Percentiles rank a stretch among this genome's conserved stretches.
These are phyloP conservation scores for Helicolenus hilgendorfi DNA, from an alignment of 2,797 vertebrate species.

Conservation along the genomic window DNA sequence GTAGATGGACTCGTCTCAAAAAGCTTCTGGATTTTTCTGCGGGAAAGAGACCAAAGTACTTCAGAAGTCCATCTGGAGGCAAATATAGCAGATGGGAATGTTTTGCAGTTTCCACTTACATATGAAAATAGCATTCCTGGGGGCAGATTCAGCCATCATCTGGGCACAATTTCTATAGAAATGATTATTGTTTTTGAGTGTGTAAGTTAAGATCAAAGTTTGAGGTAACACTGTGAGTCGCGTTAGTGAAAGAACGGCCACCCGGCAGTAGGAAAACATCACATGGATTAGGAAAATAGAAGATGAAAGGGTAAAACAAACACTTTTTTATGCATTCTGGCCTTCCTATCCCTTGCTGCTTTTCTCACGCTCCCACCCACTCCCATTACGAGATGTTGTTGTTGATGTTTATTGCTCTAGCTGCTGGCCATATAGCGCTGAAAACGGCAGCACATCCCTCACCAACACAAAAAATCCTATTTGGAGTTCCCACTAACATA, in stretches of 20 bases:
- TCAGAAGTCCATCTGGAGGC: constrained; percentile 66
- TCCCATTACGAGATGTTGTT: constrained; percentile 36
- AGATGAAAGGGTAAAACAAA: constrained; percentile 26
- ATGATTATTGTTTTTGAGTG: constrained; percentile 26
- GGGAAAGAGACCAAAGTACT: constrained; percentile 55
- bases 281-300: constrained; percentile 1
- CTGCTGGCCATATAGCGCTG: constrained; percentile 39
- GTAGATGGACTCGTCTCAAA: constrained; percentile 40
- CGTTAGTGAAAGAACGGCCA: not conserved
- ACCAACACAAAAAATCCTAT: constrained; percentile 31
- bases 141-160: constrained; percentile 20
- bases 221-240: not conserved
- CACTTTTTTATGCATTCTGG: not conserved
- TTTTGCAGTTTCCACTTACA: constrained; percentile 45
- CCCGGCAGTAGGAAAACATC: not conserved
- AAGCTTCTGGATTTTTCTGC: constrained; percentile 44
- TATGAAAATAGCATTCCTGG: constrained; percentile 24
- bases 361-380: constrained; percentile 35
- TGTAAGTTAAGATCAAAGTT: constrained; percentile 36
- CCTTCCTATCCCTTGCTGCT: constrained; percentile 6
- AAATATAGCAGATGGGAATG: constrained; percentile 56
- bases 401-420: constrained; percentile 51
- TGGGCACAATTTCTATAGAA: constrained; percentile 20
- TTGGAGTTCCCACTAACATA: constrained; percentile 6
- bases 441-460: constrained; percentile 31